Base-by-base conservation (phyloP, 2,888 invertebrate species). In the Homarus gammarus region DNA sequence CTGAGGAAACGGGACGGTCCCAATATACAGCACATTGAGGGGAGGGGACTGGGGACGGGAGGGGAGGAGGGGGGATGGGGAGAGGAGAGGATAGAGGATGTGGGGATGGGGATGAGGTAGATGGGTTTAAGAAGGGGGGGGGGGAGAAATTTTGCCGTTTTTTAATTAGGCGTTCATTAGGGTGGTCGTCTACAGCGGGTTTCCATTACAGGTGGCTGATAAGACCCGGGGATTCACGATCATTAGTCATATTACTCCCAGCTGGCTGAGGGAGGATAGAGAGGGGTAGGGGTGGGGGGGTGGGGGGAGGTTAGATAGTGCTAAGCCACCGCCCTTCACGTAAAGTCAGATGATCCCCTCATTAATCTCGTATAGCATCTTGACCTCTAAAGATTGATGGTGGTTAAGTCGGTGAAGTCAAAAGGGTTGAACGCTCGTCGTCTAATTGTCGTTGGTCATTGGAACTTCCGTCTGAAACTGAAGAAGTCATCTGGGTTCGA, bases 151-250 rank as follows among this genome's bases (percentile, higher is more conserved):
- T 56, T 87, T 64, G 79, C 40, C 79, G 15, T 18, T 81, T 87
- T 87, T 87, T 87, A 87, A 87, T 87, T 87, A 87, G 87, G 73
- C 36, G 51, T 87, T 87, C 87, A 87, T 87, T 87, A 87, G 64
- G 56, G 81, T 6, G 40, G 72, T 56, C 31, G 44, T 40, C 78
- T 81, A 81, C 87, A 81, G 64, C 70, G 33, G 79, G 70, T 56
- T 72, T 87, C 87, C 87, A 87, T 87, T 87, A 87, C 87, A 87
- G 87, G 87, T 87, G 87, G 87, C 78, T 56, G 87, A 87, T 87
- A 87, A 87, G 87, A 72, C n/a, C 56, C n/a, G n/a, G 40, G 40
- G 75, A 51, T 56, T 77, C 61, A 8, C 36, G 6, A 64, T 85
- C 85, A 85, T 85, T 85, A 85, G 85, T 85, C 85, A 83, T 83